Base-by-base conservation (phyloP, 2,888 invertebrate species). In the Odontothrips loti region DNA sequence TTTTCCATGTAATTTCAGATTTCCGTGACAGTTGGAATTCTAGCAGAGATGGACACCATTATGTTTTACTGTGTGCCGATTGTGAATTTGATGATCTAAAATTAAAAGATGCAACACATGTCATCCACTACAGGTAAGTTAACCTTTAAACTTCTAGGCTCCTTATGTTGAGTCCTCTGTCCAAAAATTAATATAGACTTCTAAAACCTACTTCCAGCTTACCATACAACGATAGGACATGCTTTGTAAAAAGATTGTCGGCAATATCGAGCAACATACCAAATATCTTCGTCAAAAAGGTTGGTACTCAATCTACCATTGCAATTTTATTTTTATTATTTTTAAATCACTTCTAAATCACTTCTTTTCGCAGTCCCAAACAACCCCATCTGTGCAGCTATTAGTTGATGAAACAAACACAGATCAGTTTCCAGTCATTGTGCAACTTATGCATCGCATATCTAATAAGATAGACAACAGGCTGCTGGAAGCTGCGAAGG, bases 351-450 rank as follows among this genome's bases (percentile, higher is more conserved):
- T 17, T 51, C 9, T 48, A 12, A 48, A 48, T 11, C 48, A 17
- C 20, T 20, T 17, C 17, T 58, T 58, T 15, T 58, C 6, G 58
- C 20, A 20, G 17, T 15, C 17, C 6, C 20, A n/a, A 17, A 58
- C 17, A 10, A 23, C 68, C 27, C 68, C 68, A 10, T 75, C 68
- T 8, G 23, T 83, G 81, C 85, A 12, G 85, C 89, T 93, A 80
- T 86, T 93, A 0, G 84, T 92, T 0, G 92, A 93, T 83, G 90
- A 92, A 82, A 87, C 85, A 0, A 91, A 91, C 83, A 88, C 89
- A 15, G 87, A 89, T 79, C 91, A 93, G 84, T 86, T 93, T 80
- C 90, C 91, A 47, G 91, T 91, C 84, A 87, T 93, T 34, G 85
- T 92, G 0, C 87, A 90, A 82, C 91, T 92, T 82, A 87, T 93